These are phyloP conservation scores for Oreortyx pictus DNA, from an alignment of 2,797 vertebrate species.

Conservation along the genomic window DNA sequence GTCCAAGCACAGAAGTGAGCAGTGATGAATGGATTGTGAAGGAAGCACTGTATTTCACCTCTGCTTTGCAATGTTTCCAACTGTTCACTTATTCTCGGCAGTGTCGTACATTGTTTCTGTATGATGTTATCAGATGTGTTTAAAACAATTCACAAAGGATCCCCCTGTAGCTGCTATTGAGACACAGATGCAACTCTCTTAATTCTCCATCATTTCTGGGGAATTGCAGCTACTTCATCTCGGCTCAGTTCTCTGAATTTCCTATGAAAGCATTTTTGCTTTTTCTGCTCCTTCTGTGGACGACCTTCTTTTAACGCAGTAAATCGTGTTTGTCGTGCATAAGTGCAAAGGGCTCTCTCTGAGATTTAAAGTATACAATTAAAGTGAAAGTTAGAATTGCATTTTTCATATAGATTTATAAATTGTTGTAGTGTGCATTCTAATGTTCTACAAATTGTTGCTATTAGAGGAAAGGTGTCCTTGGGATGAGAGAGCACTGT, in stretches of 20 bases:
- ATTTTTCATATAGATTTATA: not conserved
- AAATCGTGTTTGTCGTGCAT: not conserved
- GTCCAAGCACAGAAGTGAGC: not conserved
- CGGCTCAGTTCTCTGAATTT: not conserved
- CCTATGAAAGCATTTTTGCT: not conserved
- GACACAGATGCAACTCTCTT: not conserved
- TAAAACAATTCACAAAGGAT: not conserved
- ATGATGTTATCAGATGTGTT: not conserved
- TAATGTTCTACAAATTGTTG: not conserved
- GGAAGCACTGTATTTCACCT: not conserved
- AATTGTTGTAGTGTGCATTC: not conserved
- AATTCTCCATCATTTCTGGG: not conserved
- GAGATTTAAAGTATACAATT: not conserved
- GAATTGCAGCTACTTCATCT: not conserved
- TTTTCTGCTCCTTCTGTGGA: not conserved
- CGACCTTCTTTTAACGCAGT: not conserved
- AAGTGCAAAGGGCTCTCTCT: not conserved
- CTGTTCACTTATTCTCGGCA: not conserved
- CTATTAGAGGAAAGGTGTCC: not conserved
- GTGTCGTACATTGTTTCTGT: accelerated
- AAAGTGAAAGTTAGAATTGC: not conserved
- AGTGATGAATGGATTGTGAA: not conserved
- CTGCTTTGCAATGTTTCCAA: not conserved
- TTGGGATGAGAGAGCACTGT: not conserved
- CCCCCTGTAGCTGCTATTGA: not conserved